These are phyloP conservation scores for Epirrhoe tristata DNA, from an alignment of 2,888 invertebrate species.

Conservation along the genomic window DNA sequence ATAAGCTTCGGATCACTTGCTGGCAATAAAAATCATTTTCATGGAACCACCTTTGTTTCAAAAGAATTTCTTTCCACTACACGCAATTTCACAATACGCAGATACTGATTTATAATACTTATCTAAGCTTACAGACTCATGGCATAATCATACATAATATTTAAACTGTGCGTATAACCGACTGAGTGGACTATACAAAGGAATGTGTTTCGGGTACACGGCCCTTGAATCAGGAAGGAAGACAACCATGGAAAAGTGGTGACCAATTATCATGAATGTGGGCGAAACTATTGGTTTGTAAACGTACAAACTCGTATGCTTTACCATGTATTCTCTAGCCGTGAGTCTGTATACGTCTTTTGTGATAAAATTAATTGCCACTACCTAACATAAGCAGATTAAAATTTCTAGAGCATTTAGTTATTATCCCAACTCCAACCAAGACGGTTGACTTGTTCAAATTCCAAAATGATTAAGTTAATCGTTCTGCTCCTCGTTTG, in stretches of 20 bases:
- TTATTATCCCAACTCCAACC: conserved; percentile 20
- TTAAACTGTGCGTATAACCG: neutral
- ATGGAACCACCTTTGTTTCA: conserved; percentile 72
- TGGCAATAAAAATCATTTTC: conserved; percentile 68
- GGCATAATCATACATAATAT: neutral
- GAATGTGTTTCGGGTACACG: neutral
- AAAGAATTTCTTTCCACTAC: conserved; percentile 69
- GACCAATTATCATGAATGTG: neutral
- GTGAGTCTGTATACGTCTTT: conserved; percentile 9
- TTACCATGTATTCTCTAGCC: neutral
- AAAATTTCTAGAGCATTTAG: conserved; percentile 10
- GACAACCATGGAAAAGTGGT: neutral
- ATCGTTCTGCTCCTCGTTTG: conserved; percentile 26
- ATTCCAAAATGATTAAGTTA: conserved; percentile 34
- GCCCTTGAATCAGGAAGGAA: neutral
- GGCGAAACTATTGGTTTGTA: neutral
- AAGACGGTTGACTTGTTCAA: conserved; percentile 17
- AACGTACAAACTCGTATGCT: neutral
- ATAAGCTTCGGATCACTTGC: conserved; percentile 31
- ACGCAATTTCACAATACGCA: conserved; percentile 67
- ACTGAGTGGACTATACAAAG: neutral
- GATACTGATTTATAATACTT: conserved; percentile 69
- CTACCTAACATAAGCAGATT: conserved; percentile 22
- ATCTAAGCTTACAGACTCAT: conserved; percentile 12
- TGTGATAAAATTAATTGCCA: conserved; percentile 56